Base-by-base conservation (phyloP, 2,888 invertebrate genomes). In the Pemphredon lugubris region DNA sequence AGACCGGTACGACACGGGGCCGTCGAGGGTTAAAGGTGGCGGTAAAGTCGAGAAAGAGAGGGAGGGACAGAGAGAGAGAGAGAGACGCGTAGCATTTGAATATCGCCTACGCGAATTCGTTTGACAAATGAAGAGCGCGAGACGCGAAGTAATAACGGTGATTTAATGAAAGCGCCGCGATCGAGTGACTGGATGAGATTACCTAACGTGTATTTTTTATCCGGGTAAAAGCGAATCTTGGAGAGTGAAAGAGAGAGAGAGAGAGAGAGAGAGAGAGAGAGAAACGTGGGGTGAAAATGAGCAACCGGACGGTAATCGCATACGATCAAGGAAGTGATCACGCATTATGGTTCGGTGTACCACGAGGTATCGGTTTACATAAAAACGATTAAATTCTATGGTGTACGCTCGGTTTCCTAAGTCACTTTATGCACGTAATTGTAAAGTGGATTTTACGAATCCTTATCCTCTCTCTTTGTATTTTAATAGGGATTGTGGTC, bases 251-350 rank as follows among this genome's bases (percentile, higher is more conserved):
- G n/a, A n/a, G n/a, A n/a, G n/a, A n/a, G n/a, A n/a, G n/a, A n/a
- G n/a, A n/a, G n/a, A n/a, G n/a, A n/a, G n/a, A n/a, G n/a, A n/a
- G n/a, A n/a, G n/a, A n/a, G n/a, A n/a, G n/a, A n/a, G n/a, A 30
- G 53, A 32, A n/a, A 44, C 53, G 59, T 47, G 45, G 61, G 64
- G 67, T 64, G 67, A 77, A 75, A 75, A 79, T 59, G 54, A 71
- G 51, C 59, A 61, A 58, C 58, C 47, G 61, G 74, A 39, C 61
- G 69, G 81, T 81, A 81, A 80, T 80, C 75, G 73, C 75, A 71
- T 75, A 81, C 73, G 75, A 80, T 81, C 71, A 66, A 81, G 79
- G 81, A 80, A 81, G 82, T 71, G 79, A 78, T 73, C 73, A 66
- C 60, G 82, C 79, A 69, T 78, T 79, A 75, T 73, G 64, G 51